Evolutionary conservation across 2,797 vertebrate genomes (phyloP).

Genomic region (Myotis findleyi): DNA sequence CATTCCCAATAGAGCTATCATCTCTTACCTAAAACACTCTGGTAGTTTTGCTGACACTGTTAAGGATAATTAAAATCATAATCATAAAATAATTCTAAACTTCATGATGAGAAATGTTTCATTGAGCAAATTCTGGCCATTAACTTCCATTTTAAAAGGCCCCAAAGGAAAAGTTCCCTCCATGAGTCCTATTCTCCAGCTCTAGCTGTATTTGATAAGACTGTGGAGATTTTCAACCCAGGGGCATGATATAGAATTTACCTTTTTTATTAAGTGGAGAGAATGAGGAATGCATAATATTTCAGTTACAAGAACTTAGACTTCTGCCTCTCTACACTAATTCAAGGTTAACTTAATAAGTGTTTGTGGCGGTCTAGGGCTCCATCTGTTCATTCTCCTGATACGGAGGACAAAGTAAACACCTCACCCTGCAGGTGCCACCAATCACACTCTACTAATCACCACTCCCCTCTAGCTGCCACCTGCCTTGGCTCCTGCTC

Average conservation of each 20-base stretch:
- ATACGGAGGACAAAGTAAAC: slow-evolving; percentile 16
- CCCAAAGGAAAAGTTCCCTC: fast-evolving
- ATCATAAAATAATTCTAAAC: background rate
- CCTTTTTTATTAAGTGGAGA: slow-evolving; percentile 1
- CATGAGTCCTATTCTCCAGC: background rate
- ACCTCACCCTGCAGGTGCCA: slow-evolving; percentile 29
- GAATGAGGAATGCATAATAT: background rate
- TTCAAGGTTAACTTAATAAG: slow-evolving; percentile 68
- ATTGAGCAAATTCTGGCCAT: background rate
- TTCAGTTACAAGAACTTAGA: background rate
- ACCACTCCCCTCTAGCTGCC: slow-evolving; percentile 55
- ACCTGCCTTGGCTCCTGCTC: slow-evolving; percentile 76
- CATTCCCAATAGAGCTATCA: background rate
- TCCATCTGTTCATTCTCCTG: slow-evolving; percentile 65
- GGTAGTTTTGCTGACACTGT: background rate
- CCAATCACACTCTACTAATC: slow-evolving; percentile 50
- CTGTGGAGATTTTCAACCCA: background rate
- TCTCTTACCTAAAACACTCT: background rate
- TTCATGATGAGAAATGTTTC: background rate
- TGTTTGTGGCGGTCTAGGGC: background rate
- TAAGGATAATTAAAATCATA: background rate
- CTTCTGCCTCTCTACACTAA: slow-evolving; percentile 60
- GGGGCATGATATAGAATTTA: background rate
- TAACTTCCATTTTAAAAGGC: slow-evolving; percentile 37
- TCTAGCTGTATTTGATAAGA: background rate